Percentiles rank a stretch among this genome's conserved stretches.
Evolutionary conservation across 2,797 vertebrate genomes (phyloP).

Genomic region (Oreonectes daqikongensis): DNA sequence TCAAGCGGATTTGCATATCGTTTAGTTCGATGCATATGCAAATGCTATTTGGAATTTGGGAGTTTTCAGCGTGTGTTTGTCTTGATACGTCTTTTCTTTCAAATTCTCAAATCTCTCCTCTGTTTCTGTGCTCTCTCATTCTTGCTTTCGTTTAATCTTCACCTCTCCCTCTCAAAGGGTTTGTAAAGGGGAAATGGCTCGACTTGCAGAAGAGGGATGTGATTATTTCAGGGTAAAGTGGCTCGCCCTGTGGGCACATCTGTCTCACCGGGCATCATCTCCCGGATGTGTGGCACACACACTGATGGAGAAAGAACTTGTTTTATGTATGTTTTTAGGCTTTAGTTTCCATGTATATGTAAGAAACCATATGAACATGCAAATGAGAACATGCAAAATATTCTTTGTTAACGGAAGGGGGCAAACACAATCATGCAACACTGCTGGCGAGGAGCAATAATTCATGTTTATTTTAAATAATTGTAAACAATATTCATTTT

Average conservation of each 20-base stretch:
- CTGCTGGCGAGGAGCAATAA: too few relatives aligned
- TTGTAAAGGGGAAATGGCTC: slow-evolving; percentile 26
- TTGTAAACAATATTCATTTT: too few relatives aligned
- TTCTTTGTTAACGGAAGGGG: background rate
- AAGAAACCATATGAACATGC: too few relatives aligned
- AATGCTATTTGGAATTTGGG: slow-evolving; percentile 78
- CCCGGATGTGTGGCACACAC: too few relatives aligned
- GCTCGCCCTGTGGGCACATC: slow-evolving; percentile 23
- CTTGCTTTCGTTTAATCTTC: background rate
- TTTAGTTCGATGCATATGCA: slow-evolving; percentile 80
- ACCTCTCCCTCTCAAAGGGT: slow-evolving; percentile 3
- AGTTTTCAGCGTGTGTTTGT: slow-evolving; percentile 33
- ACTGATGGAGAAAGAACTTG: background rate
- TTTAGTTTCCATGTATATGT: too few relatives aligned
- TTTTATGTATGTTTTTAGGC: background rate
- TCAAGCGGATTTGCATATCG: slow-evolving; percentile 79
- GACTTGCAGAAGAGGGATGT: background rate
- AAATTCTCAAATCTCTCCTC: slow-evolving; percentile 29
- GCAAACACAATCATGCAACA: too few relatives aligned
- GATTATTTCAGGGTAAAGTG: slow-evolving; percentile 19
- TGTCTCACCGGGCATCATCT: slow-evolving; percentile 19
- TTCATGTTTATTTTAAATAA: too few relatives aligned
- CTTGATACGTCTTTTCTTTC: slow-evolving; percentile 35
- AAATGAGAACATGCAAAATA: background rate
- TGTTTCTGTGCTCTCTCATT: background rate